Conservation (phyloP, 2,888 invertebrate species). For the Tromatobia lineatoria region DNA sequence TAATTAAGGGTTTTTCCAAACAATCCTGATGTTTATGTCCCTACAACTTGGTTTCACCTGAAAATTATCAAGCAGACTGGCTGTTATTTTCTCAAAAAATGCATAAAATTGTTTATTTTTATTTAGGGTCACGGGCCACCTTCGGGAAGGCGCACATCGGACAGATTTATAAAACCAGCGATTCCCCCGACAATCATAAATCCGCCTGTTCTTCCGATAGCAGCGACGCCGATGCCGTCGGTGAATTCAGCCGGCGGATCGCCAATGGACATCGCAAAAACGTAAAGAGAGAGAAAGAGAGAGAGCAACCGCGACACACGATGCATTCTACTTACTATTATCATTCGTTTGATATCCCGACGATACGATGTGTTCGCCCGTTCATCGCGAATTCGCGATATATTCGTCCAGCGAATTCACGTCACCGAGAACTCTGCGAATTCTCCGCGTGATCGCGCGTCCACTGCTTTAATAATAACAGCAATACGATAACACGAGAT, state of each 20-base stretch:
- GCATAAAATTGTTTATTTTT: neutral
- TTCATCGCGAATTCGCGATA: conserved; percentile 14
- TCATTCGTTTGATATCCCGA: conserved; percentile 72
- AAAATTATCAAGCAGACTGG: too few species aligned
- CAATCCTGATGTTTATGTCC: neutral
- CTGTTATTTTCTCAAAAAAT: neutral
- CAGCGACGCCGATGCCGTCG: conserved; percentile 72
- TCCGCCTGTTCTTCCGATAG: conserved; percentile 85
- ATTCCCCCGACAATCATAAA: conserved; percentile 89
- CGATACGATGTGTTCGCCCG: conserved; percentile 66
- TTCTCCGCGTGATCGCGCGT: conserved; percentile 18
- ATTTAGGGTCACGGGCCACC: conserved; percentile 81
- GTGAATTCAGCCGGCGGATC: conserved; percentile 78
- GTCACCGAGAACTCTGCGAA: neutral
- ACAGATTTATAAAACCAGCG: conserved; percentile 95
- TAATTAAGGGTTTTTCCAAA: too few species aligned
- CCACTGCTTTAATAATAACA: conserved; percentile 18
- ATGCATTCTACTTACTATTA: conserved; percentile 70
- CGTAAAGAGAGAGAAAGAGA: conserved; percentile 79
- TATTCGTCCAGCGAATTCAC: conserved; percentile 28
- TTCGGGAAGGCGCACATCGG: conserved; percentile 89
- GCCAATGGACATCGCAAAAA: conserved; percentile 85
- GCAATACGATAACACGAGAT: conserved; percentile 31
- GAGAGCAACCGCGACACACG: conserved; percentile 43
- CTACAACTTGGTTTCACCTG: too few species aligned